Evolutionary conservation across 2,113 vertebrate genomes (phyloP), one percentile per base, ranked within the genome.

Genomic region (Chaetorhynchus papuensis): DNA sequence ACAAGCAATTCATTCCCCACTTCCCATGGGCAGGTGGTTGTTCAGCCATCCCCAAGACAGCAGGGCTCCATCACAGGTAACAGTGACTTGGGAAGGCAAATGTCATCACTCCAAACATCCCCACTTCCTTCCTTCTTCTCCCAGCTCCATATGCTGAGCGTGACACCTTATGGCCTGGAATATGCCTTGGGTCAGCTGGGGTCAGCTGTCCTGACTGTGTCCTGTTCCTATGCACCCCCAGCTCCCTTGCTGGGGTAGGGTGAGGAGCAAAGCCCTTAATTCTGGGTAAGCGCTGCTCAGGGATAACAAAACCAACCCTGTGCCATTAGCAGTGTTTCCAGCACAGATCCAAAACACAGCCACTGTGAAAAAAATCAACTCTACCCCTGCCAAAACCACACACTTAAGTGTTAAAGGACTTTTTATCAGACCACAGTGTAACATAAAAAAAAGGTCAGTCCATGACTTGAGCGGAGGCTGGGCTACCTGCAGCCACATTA

Each of bases 271-370:
- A 65, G 15, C 31, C 18, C 18, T 64, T 65, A 44, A 20, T 33
- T 63, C 57, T 42, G 11, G 42, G 35, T 37, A 7, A 57, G 27
- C 0, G 1, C 27, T 20, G 14, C 15, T 31, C 30, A 64, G 27
- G 21, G 22, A 30, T 42, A 42, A 42, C 0, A 0, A 64, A 80
- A 64, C 31, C 14, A 44, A 2, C 8, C 26, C 44, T 33, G 21
- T 23, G 52, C 37, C 44, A 50, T 19, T 27, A 35, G 52, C 66
- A 74, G 23, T 17, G 52, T 24, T 74, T 74, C 44, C 33, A 74
- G 60, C 33, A 52, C 19, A 81, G 33, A 74, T 52, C 37, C 68
- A 65, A 50, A 88, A 37, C 42, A 64, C 15, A 33, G 59, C 15
- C 33, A 52, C 33, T 28, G 22, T 39, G 53, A 82, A 64, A 44